Percentiles rank a stretch among this genome's conserved stretches.
phyloP scores from a whole-genome alignment of 2,797 vertebrate species.

The Gambelia wislizenii region DNA sequence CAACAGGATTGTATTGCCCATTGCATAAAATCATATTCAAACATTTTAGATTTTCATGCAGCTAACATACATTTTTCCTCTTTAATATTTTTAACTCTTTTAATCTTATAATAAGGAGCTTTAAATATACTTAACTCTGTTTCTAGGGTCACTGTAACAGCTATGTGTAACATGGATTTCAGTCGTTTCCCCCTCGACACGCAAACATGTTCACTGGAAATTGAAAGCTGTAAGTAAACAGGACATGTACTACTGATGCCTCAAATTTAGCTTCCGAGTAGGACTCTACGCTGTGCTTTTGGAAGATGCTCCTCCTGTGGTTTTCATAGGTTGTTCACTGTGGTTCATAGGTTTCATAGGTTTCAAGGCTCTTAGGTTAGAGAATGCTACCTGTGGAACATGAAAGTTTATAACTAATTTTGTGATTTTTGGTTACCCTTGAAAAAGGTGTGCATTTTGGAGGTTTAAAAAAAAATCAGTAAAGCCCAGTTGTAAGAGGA shows the following conservation, averaged over 20 bases:
- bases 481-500: background rate
- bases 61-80: background rate
- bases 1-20: background rate
- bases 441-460: background rate
- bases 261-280: background rate
- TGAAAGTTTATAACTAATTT: too few relatives aligned
- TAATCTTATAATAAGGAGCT: background rate
- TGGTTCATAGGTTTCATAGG: too few relatives aligned
- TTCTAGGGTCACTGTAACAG: conserved; percentile 93
- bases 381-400: background rate
- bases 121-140: conserved; percentile 52
- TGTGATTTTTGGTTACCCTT: background rate
- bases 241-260: background rate
- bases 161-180: conserved; percentile 99
- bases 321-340: too few relatives aligned
- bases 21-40: background rate
- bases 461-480: background rate
- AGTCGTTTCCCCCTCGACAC: conserved; percentile 97
- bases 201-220: conserved; percentile 95
- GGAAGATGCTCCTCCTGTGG: background rate
- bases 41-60: background rate
- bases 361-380: background rate
- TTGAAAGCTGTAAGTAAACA: conserved; percentile 95
- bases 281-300: background rate
- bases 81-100: conserved; percentile 15